These are phyloP conservation scores for Trematomus bernacchii DNA, from an alignment of 2,797 vertebrate species.

Conservation along the genomic window DNA sequence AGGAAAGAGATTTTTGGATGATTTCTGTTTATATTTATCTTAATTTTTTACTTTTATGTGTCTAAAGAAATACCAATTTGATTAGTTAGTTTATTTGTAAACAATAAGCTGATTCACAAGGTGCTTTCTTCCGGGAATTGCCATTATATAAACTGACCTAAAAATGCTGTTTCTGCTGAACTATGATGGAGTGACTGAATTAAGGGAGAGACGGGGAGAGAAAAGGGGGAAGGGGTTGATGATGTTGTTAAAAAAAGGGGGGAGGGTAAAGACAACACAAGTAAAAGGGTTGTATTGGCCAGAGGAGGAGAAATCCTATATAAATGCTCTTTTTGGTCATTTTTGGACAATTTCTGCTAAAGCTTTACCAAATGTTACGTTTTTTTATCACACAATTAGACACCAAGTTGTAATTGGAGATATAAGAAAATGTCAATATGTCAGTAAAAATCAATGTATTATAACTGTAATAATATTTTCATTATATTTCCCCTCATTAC, in stretches of 20 bases:
- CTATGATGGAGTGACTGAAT: conserved; percentile 55
- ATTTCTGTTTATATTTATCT: background rate
- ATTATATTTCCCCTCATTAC: too few relatives aligned
- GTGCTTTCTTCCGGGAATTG: background rate
- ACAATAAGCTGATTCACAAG: background rate
- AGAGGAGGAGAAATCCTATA: conserved; percentile 1
- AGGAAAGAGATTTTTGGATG: background rate
- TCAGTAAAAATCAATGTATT: too few relatives aligned
- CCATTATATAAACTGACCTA: background rate
- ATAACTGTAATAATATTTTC: too few relatives aligned
- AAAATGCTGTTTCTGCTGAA: conserved; percentile 33
- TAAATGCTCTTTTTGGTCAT: too few relatives aligned
- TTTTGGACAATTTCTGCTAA: too few relatives aligned
- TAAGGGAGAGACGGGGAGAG: conserved; percentile 2
- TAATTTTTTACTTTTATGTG: background rate
- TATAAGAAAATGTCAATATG: background rate
- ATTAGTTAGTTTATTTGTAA: too few relatives aligned
- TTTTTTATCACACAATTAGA: background rate
- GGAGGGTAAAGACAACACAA: conserved; percentile 51
- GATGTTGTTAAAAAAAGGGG: conserved; percentile 25
- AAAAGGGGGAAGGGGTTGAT: conserved; percentile 49
- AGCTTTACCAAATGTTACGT: too few relatives aligned
- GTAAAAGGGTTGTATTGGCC: conserved; percentile 34
- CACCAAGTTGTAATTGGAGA: background rate
- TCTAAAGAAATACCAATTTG: too few relatives aligned